Evolutionary conservation across 2,113 vertebrate species (phyloP), one percentile per base, ranked within the genome.

Genomic region (Notothenia rossii): DNA sequence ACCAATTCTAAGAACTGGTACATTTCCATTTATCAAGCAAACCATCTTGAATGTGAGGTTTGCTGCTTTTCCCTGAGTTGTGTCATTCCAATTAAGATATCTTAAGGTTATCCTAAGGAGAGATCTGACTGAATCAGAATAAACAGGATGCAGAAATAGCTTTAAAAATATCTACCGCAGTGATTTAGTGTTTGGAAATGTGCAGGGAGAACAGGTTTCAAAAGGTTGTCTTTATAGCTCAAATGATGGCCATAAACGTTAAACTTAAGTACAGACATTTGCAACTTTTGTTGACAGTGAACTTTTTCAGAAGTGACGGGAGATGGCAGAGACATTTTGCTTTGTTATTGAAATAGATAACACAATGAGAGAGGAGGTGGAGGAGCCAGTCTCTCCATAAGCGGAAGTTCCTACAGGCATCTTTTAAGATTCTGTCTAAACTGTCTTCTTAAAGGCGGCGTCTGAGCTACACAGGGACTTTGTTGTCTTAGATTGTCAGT

Each of bases 311-410:
- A 78, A 58, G 14, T 83, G 75, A 88, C 0, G 5, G 75, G 53
- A 54, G 49, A 77, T 68, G 65, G 78, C 77, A 40, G 72, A 53
- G 36, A 82, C 65, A 66, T 64, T 76, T 74, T 59, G 62, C 79
- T 88, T 88, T 88, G 79, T 85, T 83, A 66, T 48, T 72, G 70
- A 83, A 90, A 87, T 75, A 62, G 60, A 15, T 92, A 48, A 78
- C 79, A 36, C 86, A 88, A 88, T 82, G 75, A 88, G 85, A 72
- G 75, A 66, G 86, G 75, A 85, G 81, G 84, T 78, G 85, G 84
- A 84, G 71, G 74, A 88, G 79, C 40, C 18, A 55, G 12, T 51
- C 22, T 72, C 74, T 79, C 74, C 25, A 77, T 79, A 79, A 82
- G 86, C 73, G 83, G 78, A 86, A 84, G 81, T 82, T 86, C 61